These are phyloP conservation scores for Cenopis cana DNA, from an alignment of 2,888 invertebrate species.

Conservation along the genomic window DNA sequence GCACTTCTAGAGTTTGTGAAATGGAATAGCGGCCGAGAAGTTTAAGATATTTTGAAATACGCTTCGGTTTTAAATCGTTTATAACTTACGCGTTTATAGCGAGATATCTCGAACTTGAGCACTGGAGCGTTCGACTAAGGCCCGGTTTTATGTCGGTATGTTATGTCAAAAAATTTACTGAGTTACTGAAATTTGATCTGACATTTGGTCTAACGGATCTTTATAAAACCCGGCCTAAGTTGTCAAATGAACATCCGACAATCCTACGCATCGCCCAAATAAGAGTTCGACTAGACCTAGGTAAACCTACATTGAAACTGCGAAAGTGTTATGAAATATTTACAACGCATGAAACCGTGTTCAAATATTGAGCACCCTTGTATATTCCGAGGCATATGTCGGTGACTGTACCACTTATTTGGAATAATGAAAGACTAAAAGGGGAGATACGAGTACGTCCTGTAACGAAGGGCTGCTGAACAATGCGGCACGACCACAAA, in stretches of 20 bases:
- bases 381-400: neutral
- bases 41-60: constrained; percentile 6
- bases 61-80: neutral
- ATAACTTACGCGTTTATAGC: neutral
- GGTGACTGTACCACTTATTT: neutral
- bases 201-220: too few species aligned
- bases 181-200: too few species aligned
- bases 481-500: constrained; percentile 21
- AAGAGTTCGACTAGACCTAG: too few species aligned
- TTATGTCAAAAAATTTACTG: too few species aligned
- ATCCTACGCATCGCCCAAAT: too few species aligned
- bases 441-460: neutral
- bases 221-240: too few species aligned
- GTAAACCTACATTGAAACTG: too few species aligned
- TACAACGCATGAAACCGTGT: neutral
- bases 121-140: neutral
- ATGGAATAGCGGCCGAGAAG: constrained; percentile 17
- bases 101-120: neutral
- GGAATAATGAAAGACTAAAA: constrained; percentile 2
- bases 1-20: constrained; percentile 34
- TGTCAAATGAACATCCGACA: neutral
- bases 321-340: neutral
- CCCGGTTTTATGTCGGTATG: too few species aligned
- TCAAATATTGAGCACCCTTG: neutral
- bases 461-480: constrained; percentile 7